These are phyloP conservation scores for Apoda limacodes DNA, from an alignment of 2,888 invertebrate species.

Conservation along the genomic window DNA sequence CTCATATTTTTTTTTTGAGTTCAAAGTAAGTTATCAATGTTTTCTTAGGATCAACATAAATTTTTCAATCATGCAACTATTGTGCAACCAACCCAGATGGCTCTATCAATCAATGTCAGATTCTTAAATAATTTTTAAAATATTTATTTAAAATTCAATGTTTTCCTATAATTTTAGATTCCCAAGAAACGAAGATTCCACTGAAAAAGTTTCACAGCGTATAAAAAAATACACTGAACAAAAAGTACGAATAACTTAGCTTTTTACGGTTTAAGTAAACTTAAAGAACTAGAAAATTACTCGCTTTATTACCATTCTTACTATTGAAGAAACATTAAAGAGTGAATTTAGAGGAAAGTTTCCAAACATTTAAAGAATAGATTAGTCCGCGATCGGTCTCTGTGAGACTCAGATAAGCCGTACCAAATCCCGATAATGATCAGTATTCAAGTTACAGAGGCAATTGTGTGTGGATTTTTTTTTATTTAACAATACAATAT, in stretches of 20 bases:
- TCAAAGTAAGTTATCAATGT: constrained; percentile 25
- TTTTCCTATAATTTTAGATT: too few species aligned
- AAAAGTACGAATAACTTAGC: too few species aligned
- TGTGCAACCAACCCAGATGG: constrained; percentile 53
- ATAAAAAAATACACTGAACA: too few species aligned
- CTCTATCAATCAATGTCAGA: constrained; percentile 47
- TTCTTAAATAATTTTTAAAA: too few species aligned
- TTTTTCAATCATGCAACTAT: constrained; percentile 38
- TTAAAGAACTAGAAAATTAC: too few species aligned
- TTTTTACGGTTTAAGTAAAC: too few species aligned
- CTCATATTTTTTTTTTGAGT: constrained; percentile 14
- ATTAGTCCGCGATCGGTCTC: constrained; percentile 50
- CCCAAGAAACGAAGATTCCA: too few species aligned
- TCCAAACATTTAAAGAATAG: too few species aligned
- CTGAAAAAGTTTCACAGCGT: too few species aligned
- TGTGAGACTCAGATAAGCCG: constrained; percentile 54
- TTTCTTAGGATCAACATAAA: constrained; percentile 42
- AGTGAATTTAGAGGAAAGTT: constrained; percentile 56
- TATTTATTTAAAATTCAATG: too few species aligned
- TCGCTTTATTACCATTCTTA: too few species aligned
- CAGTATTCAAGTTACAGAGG: constrained; percentile 56
- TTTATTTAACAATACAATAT: constrained; percentile 39
- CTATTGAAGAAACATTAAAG: too few species aligned
- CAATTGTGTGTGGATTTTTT: constrained; percentile 50
- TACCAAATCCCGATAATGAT: constrained; percentile 56